Conservation (phyloP, 2,113 vertebrate species). For the Podarcis raffonei region DNA sequence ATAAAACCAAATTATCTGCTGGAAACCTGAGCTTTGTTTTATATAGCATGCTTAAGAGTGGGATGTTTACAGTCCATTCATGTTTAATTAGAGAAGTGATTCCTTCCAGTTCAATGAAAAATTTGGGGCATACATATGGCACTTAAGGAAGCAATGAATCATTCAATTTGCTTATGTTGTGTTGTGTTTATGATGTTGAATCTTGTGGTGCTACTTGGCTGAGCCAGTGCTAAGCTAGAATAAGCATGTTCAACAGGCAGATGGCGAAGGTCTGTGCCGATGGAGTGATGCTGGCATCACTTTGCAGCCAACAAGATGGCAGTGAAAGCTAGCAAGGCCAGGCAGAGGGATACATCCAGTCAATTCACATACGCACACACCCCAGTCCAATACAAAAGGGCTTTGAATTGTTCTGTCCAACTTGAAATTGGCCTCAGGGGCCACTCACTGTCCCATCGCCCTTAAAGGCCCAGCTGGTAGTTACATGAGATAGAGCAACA, state of each 20-base stretch:
- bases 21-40: not conserved
- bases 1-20: slow-evolving; percentile 51
- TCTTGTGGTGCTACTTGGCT: not conserved
- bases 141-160: slow-evolving; percentile 36
- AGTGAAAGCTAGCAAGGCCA: no score
- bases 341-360: no score
- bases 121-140: slow-evolving; percentile 9
- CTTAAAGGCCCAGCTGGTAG: not conserved
- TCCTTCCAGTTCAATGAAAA: slow-evolving; percentile 18
- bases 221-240: not conserved
- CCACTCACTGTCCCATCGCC: not conserved
- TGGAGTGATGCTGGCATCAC: no score
- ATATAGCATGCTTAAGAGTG: not conserved
- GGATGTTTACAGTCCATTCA: slow-evolving; percentile 37
- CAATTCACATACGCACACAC: no score
- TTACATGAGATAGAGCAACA: not conserved
- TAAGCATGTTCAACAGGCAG: not conserved
- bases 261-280: no score
- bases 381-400: no score
- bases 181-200: not conserved
- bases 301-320: no score
- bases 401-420: not conserved
- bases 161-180: slow-evolving; percentile 28
- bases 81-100: slow-evolving; percentile 44
- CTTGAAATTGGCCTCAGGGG: not conserved